Evolutionary conservation across 2,113 vertebrate genomes (phyloP).

Genomic region (Chaetura pelagica): DNA sequence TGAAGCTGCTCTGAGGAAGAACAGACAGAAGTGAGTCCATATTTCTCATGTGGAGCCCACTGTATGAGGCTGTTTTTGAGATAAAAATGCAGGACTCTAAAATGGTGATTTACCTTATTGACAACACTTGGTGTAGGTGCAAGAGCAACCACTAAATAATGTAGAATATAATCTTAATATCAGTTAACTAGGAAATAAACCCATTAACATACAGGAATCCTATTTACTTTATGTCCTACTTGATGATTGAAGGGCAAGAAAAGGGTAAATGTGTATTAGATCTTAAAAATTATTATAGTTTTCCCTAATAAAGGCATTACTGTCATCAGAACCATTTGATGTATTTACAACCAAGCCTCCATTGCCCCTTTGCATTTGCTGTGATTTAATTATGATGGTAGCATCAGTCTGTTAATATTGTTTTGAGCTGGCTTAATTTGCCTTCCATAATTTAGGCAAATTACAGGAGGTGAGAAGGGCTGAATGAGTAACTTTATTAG

Average conservation of each 20-base stretch:
- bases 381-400: constrained; percentile 42
- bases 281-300: constrained; percentile 13
- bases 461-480: constrained; percentile 16
- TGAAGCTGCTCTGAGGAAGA: background rate
- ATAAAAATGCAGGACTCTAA: background rate
- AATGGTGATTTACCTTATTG: background rate
- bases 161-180: background rate
- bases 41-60: background rate
- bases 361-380: constrained; percentile 28
- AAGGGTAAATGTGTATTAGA: constrained; percentile 54
- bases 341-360: constrained; percentile 17
- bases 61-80: background rate
- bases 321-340: constrained; percentile 30
- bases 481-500: constrained; percentile 15
- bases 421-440: constrained; percentile 50
- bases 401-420: constrained; percentile 20
- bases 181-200: constrained; percentile 3
- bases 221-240: constrained; percentile 21
- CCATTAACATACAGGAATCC: background rate
- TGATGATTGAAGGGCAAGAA: constrained; percentile 40
- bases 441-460: constrained; percentile 5
- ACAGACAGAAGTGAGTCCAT: background rate
- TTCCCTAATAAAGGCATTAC: constrained; percentile 58
- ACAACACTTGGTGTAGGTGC: background rate
- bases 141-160: background rate